These are phyloP conservation scores for Lutraria lutraria DNA, from an alignment of 2,888 invertebrate species.

Conservation along the genomic window DNA sequence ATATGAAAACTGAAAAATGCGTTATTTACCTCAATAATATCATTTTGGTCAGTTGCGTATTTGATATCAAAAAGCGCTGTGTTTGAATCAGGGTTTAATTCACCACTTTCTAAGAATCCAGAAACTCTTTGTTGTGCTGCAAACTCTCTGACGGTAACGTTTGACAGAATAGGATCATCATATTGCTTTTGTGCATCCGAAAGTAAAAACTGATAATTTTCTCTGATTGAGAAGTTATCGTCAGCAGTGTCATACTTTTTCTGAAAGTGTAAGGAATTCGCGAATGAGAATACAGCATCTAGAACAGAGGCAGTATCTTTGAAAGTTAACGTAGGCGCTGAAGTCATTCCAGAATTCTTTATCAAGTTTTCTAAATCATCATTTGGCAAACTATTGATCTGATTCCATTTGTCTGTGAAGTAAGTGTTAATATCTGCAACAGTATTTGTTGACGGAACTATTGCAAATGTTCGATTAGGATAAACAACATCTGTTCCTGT, in stretches of 20 bases:
- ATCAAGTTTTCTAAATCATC: slow-evolving; percentile 65
- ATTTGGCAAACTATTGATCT: slow-evolving; percentile 13
- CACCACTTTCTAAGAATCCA: slow-evolving; percentile 69
- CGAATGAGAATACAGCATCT: slow-evolving; percentile 78
- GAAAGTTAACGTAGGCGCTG: slow-evolving; percentile 52
- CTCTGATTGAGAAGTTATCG: slow-evolving; percentile 29
- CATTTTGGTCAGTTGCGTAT: slow-evolving; percentile 13
- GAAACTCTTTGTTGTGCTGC: slow-evolving; percentile 51
- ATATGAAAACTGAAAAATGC: background rate
- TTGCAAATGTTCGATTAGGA: slow-evolving; percentile 66
- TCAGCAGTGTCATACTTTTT: slow-evolving; percentile 45
- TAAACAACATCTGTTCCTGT: slow-evolving; percentile 53
- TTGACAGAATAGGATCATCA: slow-evolving; percentile 1
- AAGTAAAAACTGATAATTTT: slow-evolving; percentile 54
- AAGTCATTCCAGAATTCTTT: slow-evolving; percentile 40
- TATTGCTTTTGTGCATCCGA: background rate
- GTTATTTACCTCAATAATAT: background rate
- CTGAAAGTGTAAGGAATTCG: slow-evolving; percentile 72
- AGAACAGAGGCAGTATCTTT: slow-evolving; percentile 70
- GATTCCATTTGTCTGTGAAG: slow-evolving; percentile 58
- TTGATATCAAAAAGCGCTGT: background rate
- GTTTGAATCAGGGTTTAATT: slow-evolving; percentile 46
- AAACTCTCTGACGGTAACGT: slow-evolving; percentile 70
- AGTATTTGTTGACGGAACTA: slow-evolving; percentile 61
- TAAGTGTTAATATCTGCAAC: slow-evolving; percentile 60